These are phyloP conservation scores for Knipowitschia caucasica DNA, from an alignment of 2,797 vertebrate species.

Conservation along the genomic window DNA sequence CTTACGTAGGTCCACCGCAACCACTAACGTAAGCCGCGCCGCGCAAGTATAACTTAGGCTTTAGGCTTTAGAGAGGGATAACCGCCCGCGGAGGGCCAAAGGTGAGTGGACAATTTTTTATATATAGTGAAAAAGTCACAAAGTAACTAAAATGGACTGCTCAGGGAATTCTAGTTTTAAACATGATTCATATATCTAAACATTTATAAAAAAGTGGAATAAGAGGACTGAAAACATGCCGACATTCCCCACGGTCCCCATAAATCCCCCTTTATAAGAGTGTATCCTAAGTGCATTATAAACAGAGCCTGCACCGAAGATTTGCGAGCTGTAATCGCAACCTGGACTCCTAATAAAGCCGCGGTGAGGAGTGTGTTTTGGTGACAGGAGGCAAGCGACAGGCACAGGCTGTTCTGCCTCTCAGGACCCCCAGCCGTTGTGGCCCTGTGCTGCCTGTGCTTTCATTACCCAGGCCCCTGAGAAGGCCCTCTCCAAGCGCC, in stretches of 20 bases:
- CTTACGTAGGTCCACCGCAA: too few relatives aligned
- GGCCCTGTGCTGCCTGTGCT: constrained; percentile 15
- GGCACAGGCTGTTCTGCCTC: constrained; percentile 28
- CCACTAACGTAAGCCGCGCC: too few relatives aligned
- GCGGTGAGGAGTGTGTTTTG: constrained; percentile 3
- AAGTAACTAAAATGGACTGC: too few relatives aligned
- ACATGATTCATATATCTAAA: too few relatives aligned
- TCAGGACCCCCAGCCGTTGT: constrained; percentile 25
- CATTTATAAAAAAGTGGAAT: too few relatives aligned
- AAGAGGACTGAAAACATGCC: not conserved
- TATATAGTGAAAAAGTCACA: too few relatives aligned
- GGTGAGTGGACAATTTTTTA: too few relatives aligned
- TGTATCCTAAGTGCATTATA: not conserved
- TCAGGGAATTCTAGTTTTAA: not conserved
- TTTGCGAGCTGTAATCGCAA: too few relatives aligned
- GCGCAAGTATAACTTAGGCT: too few relatives aligned
- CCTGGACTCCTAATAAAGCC: constrained; percentile 1
- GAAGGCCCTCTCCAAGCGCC: constrained; percentile 39
- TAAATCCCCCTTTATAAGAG: not conserved
- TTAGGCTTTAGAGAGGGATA: too few relatives aligned
- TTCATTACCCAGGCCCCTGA: constrained; percentile 30
- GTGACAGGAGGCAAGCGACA: constrained; percentile 24
- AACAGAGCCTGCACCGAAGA: not conserved
- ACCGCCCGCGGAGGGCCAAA: too few relatives aligned
- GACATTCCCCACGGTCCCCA: not conserved